These are phyloP conservation scores for Ostrea edulis DNA, from an alignment of 1,140 invertebrate genomes.

Conservation along the genomic window DNA sequence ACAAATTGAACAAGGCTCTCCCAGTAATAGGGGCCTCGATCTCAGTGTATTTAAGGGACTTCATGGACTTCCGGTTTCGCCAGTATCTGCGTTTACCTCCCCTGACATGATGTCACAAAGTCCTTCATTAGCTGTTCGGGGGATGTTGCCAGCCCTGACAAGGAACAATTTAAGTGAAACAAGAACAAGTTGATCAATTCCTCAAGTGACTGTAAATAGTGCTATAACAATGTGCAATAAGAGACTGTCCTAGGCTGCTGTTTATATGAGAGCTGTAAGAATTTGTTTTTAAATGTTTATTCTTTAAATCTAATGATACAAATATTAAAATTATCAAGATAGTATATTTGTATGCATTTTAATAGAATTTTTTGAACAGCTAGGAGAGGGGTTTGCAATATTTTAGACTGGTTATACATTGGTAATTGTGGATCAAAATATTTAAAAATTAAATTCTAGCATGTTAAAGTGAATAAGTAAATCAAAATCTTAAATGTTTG, in stretches of 20 bases:
- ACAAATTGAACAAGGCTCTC: constrained; percentile 34
- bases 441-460: too few relatives aligned
- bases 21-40: constrained; percentile 48
- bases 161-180: constrained; percentile 30
- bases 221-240: constrained; percentile 29
- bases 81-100: constrained; percentile 56
- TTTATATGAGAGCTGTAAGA: neutral
- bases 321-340: neutral
- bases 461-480: too few relatives aligned
- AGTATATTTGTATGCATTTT: neutral
- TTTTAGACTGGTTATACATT: too few relatives aligned
- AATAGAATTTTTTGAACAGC: too few relatives aligned
- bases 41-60: constrained; percentile 57
- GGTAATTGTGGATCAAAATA: too few relatives aligned
- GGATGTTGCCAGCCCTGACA: neutral
- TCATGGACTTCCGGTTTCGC: constrained; percentile 55
- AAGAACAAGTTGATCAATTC: neutral
- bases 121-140: neutral
- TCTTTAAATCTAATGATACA: neutral
- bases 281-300: neutral
- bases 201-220: neutral
- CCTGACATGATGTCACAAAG: constrained; percentile 37
- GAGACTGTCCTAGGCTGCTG: neutral
- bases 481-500: too few relatives aligned
- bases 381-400: too few relatives aligned